Conservation (phyloP, 2,888 invertebrate species). For the Lymantria monacha region DNA sequence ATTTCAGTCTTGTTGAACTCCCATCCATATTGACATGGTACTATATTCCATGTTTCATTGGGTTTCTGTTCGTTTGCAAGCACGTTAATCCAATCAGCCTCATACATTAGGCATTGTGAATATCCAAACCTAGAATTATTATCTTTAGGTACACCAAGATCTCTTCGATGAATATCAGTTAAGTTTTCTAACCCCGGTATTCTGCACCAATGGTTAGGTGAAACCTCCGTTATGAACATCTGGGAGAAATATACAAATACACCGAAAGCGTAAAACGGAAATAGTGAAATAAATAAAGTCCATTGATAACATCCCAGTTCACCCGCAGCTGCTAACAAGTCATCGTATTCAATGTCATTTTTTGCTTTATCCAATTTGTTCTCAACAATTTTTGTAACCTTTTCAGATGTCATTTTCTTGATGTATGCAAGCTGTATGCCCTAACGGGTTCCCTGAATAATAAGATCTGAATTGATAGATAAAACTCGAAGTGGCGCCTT, state of each 20-base stretch:
- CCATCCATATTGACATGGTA: constrained; percentile 57
- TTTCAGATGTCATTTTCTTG: background rate
- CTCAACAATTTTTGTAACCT: background rate
- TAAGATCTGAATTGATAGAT: background rate
- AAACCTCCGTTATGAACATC: constrained; percentile 49
- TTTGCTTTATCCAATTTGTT: constrained; percentile 24
- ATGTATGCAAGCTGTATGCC: background rate
- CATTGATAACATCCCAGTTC: constrained; percentile 49
- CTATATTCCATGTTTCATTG: constrained; percentile 43
- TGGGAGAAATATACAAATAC: constrained; percentile 47
- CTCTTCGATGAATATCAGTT: constrained; percentile 41
- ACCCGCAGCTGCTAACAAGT: constrained; percentile 46
- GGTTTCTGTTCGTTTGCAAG: constrained; percentile 36
- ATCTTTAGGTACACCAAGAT: constrained; percentile 44
- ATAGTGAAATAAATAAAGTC: constrained; percentile 40
- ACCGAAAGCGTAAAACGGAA: constrained; percentile 48
- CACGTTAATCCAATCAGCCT: constrained; percentile 54
- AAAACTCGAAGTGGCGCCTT: background rate
- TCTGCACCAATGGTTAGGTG: constrained; percentile 51
- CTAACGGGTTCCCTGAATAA: background rate
- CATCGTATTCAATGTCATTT: constrained; percentile 41
- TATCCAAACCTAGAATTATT: constrained; percentile 45
- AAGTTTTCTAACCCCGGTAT: constrained; percentile 49
- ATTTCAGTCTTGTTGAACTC: constrained; percentile 59
- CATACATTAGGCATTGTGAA: constrained; percentile 48